Conservation (phyloP, 2,113 vertebrate species). For the Myodes glareolus region DNA sequence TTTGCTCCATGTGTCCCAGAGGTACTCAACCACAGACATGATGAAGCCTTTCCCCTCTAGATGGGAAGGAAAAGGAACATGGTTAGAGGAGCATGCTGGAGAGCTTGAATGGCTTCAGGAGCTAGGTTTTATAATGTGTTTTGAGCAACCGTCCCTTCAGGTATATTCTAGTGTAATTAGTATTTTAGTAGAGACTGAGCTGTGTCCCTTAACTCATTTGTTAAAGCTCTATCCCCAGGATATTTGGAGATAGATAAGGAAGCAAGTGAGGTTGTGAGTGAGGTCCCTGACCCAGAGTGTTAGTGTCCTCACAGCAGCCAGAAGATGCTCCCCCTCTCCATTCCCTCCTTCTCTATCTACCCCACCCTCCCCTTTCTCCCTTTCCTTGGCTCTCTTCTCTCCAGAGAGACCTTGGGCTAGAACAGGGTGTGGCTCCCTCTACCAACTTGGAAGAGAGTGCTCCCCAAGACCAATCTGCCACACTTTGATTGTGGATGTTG, state of each 20-base stretch:
- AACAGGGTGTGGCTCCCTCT: background rate
- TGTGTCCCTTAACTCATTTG: background rate
- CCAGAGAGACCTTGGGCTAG: background rate
- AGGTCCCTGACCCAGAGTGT: too few species aligned
- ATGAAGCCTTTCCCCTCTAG: background rate
- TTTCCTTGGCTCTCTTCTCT: rapidly evolving
- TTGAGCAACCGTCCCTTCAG: background rate
- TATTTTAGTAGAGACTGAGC: too few species aligned
- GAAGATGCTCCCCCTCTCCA: background rate
- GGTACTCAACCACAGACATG: background rate
- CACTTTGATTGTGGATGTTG: too few species aligned
- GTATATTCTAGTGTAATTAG: too few species aligned
- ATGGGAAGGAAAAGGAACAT: too few species aligned
- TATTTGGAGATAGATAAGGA: too few species aligned
- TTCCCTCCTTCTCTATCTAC: rapidly evolving
- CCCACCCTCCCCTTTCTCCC: too few species aligned
- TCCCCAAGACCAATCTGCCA: background rate
- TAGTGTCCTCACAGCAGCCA: background rate
- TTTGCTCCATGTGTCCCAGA: background rate
- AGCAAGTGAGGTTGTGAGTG: too few species aligned
- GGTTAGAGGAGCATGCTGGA: rapidly evolving
- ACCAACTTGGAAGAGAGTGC: background rate
- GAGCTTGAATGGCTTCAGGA: background rate
- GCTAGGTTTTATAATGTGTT: background rate
- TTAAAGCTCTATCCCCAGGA: too few species aligned